These are phyloP conservation scores for Cryptus armator DNA, from an alignment of 2,888 invertebrate genomes.

Conservation along the genomic window DNA sequence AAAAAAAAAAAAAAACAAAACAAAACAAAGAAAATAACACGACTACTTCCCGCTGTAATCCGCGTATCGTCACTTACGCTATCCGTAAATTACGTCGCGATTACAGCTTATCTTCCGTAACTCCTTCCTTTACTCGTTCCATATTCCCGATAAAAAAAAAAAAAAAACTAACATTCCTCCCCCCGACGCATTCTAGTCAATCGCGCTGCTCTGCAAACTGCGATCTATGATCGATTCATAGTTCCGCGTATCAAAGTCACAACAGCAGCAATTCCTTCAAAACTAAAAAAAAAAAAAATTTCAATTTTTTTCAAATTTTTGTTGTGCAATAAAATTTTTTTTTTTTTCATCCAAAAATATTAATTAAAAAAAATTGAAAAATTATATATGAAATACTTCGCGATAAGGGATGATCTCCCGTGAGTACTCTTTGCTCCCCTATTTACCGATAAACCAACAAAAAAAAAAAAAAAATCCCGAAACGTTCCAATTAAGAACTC, in stretches of 20 bases:
- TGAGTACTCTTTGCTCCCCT: no score
- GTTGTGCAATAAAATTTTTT: neutral
- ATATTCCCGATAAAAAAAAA: neutral
- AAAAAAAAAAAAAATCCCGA: no score
- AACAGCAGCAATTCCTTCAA: conserved; percentile 26
- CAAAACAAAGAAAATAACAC: neutral
- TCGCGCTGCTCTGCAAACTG: conserved; percentile 37
- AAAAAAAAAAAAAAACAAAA: neutral
- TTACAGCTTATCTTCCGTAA: neutral
- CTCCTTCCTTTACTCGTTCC: neutral
- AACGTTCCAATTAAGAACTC: no score
- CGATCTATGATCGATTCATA: conserved; percentile 35
- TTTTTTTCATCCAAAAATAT: no score
- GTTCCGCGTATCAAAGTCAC: conserved; percentile 30
- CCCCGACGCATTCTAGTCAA: conserved; percentile 38
- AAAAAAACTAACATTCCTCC: conserved; percentile 18
- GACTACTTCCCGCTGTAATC: conserved; percentile 13
- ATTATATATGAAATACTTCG: conserved; percentile 1
- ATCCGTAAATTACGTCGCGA: conserved; percentile 22
- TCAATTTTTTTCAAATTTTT: neutral
- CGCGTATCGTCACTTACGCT: conserved; percentile 14
- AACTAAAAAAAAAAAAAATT: neutral
- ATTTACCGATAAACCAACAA: no score
- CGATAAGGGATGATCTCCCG: no score
- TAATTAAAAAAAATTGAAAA: neutral